Conservation (phyloP, 2,888 invertebrate genomes). For the Ornithoptera priamus region DNA sequence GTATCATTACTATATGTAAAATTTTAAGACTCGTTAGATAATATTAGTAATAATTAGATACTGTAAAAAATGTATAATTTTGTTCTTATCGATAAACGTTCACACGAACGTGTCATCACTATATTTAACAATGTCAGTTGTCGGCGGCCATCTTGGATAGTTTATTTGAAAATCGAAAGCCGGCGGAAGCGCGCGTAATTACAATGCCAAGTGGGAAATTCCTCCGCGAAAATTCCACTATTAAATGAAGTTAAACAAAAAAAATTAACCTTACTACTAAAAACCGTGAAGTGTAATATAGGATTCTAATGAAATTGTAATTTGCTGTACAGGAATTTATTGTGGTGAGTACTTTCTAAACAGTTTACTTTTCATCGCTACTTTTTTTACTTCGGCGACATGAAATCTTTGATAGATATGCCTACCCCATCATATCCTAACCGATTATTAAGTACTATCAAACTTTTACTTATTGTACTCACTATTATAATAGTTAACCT, state of each 20-base stretch:
- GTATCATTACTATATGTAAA: too few relatives aligned
- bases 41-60: too few relatives aligned
- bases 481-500: too few relatives aligned
- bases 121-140: slow-evolving; percentile 39
- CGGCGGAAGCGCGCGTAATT: slow-evolving; percentile 56
- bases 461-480: too few relatives aligned
- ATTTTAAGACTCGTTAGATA: too few relatives aligned
- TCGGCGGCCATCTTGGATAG: slow-evolving; percentile 68
- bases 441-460: too few relatives aligned
- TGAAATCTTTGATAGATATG: too few relatives aligned
- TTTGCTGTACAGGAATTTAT: slow-evolving; percentile 9
- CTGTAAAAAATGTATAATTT: not conserved
- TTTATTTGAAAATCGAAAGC: slow-evolving; percentile 74
- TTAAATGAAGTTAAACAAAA: slow-evolving; percentile 15
- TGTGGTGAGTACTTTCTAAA: slow-evolving; percentile 23
- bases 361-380: slow-evolving; percentile 11
- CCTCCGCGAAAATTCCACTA: slow-evolving; percentile 24
- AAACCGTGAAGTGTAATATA: slow-evolving; percentile 8
- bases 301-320: not conserved
- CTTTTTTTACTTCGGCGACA: too few relatives aligned
- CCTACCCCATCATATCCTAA: too few relatives aligned
- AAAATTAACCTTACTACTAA: not conserved
- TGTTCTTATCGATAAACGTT: slow-evolving; percentile 19
- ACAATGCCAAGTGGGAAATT: slow-evolving; percentile 49
- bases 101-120: slow-evolving; percentile 42